Evolutionary conservation across 1,140 invertebrate species (phyloP), one percentile per base, ranked within the genome.

Genomic region (Branchinecta lindahli): DNA sequence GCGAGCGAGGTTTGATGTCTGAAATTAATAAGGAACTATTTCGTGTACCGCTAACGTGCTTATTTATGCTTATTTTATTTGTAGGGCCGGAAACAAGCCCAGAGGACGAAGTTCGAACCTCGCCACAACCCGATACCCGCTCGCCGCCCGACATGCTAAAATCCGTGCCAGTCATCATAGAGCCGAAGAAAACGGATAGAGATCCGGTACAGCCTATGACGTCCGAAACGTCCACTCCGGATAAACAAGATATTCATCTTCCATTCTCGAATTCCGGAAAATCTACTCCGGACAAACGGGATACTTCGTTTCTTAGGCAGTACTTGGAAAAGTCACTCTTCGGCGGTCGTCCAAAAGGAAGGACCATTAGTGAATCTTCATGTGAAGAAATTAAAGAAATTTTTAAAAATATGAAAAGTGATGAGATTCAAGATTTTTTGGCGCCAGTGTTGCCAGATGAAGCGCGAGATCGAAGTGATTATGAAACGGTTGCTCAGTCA

Each of bases 21-120:
- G 18, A 61, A 15, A 12, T 61, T 61, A 15, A 15, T 61, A 61
- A 61, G 12, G 18, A 61, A 15, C 52, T 61, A 61, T 15, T 61
- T 15, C 12, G 12, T 15, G 52, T 61, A 61, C 18, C 52, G 33
- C 33, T 33, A 33, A 33, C 52, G 52, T 61, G 52, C 52, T 61
- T 61, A 61, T 61, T 15, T 20, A 15, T 12, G 18, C 52, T 15
- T 67, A 3, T 20, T 20, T 67, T 20, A 44, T 21, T 44, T 68
- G 45, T 45, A 45, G 68, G 45, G 18, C 21, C 20, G 8, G 2
- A n/a, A 45, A 21, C 20, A 46, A 68, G 45, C 10, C 68, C 21
- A 45, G 46, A 21, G 68, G 68, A 68, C 15, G 68, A 68, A n/a
- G 1, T 45, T n/a, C 21, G 46, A 20, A n/a, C 18, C 68, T 45